Conservation (phyloP, 2,797 vertebrate genomes). For the Echeneis naucrates region DNA sequence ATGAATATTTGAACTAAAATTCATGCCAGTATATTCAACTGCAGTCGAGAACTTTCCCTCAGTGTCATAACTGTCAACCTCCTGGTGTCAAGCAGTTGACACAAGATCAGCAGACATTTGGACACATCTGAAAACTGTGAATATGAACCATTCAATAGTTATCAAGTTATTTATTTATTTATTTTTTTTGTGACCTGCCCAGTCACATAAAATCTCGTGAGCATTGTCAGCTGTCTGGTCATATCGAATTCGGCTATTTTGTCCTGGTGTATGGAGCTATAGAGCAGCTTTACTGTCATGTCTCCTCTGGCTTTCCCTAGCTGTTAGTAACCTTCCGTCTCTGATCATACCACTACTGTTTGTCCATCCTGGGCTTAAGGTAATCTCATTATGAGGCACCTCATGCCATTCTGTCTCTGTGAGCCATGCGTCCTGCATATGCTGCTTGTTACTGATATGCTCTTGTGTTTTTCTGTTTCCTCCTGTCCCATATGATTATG, state of each 20-base stretch:
- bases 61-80: background rate
- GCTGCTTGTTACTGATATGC: background rate
- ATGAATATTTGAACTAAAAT: background rate
- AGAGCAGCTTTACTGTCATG: no score
- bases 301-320: slow-evolving; percentile 3
- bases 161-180: background rate
- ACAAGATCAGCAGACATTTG: background rate
- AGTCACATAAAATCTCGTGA: background rate
- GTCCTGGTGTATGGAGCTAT: background rate
- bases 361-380: background rate
- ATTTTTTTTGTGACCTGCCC: no score
- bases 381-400: slow-evolving; percentile 31
- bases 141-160: background rate
- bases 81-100: background rate
- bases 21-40: background rate
- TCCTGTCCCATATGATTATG: slow-evolving; percentile 7
- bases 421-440: slow-evolving; percentile 8
- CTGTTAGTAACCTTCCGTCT: background rate
- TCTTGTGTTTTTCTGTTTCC: slow-evolving; percentile 2
- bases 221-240: background rate
- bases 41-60: background rate
- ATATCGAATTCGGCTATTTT: background rate
- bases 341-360: background rate
- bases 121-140: background rate
- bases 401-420: slow-evolving; percentile 18